These are phyloP conservation scores for Pyrrhura leucotis DNA, from an alignment of 2,797 vertebrate genomes.

Conservation along the genomic window DNA sequence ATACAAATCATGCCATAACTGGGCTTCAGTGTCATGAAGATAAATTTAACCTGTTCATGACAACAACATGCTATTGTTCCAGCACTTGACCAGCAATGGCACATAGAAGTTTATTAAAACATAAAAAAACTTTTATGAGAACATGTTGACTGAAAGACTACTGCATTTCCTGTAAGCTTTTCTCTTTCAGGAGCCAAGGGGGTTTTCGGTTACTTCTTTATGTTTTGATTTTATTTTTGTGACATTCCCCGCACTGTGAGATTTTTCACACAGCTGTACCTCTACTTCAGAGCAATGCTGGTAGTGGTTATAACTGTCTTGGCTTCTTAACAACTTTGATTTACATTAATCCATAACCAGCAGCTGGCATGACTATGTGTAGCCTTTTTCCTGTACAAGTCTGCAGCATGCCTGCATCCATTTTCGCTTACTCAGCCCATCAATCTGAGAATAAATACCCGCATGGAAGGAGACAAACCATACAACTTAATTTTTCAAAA, in stretches of 20 bases:
- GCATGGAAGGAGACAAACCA: background rate
- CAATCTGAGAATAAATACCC: background rate
- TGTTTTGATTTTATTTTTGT: background rate
- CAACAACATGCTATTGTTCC: background rate
- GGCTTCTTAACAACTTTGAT: background rate
- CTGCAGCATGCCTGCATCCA: background rate
- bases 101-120: background rate
- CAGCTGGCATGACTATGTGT: background rate
- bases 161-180: background rate
- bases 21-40: background rate
- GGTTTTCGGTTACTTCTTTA: background rate
- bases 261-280: background rate
- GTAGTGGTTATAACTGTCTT: background rate
- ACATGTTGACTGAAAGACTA: background rate
- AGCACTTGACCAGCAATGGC: background rate
- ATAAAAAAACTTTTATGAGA: background rate
- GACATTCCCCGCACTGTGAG: background rate
- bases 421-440: background rate
- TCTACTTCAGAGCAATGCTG: background rate
- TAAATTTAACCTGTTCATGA: background rate
- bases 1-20: background rate
- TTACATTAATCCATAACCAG: background rate
- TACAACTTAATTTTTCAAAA: background rate
- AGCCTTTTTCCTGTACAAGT: background rate
- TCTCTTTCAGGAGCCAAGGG: background rate